Evolutionary conservation across 2,113 vertebrate species (phyloP).

Genomic region (Xiphophorus couchianus): DNA sequence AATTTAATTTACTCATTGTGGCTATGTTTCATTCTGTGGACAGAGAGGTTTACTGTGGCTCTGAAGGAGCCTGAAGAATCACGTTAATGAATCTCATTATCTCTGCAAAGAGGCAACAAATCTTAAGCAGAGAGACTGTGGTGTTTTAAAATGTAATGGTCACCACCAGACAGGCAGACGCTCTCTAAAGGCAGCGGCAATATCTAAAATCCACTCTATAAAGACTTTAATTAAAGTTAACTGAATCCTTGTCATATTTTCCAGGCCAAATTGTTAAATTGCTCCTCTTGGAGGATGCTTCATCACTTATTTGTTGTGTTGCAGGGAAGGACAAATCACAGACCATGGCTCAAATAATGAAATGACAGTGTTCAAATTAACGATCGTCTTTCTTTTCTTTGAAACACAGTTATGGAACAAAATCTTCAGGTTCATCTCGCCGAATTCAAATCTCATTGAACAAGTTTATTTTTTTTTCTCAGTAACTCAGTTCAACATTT

Average conservation of each 20-base stretch:
- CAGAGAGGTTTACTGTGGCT: background rate
- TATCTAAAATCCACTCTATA: slow-evolving; percentile 1
- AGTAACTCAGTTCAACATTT: background rate
- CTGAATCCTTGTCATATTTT: background rate
- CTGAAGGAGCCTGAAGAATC: slow-evolving; percentile 4
- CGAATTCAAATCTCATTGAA: too few relatives aligned
- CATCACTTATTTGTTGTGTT: too few relatives aligned
- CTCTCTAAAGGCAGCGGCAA: background rate
- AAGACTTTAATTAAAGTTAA: background rate
- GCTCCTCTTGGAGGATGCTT: background rate
- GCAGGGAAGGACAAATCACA: too few relatives aligned
- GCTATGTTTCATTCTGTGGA: background rate
- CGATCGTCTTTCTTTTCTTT: background rate
- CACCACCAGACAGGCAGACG: background rate
- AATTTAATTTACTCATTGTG: background rate
- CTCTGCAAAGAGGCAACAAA: background rate
- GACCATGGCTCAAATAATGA: too few relatives aligned
- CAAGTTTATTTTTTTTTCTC: background rate
- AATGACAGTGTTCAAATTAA: background rate
- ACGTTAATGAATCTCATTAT: background rate
- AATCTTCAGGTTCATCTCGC: background rate
- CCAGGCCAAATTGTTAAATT: background rate
- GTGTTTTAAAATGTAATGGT: background rate
- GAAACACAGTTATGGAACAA: background rate
- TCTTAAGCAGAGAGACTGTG: background rate